Base-by-base conservation (phyloP, 2,797 vertebrate species). In the Enteromius radiatus region DNA sequence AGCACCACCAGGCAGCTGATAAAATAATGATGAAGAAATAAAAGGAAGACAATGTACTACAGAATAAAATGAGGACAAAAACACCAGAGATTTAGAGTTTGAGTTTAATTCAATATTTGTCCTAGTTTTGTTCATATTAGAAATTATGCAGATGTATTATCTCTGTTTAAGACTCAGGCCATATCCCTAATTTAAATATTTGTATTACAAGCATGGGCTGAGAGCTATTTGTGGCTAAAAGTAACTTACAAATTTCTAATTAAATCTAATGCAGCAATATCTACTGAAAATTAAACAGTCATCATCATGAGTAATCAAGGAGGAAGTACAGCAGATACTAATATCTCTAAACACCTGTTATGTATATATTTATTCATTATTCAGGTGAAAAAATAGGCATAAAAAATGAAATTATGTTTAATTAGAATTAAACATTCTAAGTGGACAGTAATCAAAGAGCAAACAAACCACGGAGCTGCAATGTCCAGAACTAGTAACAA, bases 21-120 rank as follows among this genome's bases (percentile, higher is more conserved):
- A 28, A 82, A 85, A 82, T 21, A 82, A 78, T 74, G 17, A 82
- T 74, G 69, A 67, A 77, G 45, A 26, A 67, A 31, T 36, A 67
- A 82, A 71, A 73, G 56, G 43, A 71, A 78, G 7, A 61, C 28
- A 7, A 49, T 65, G 69, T 43, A 80, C 43, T 33, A 52, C 12
- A 61, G 5, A 63, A 61, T 65, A 36, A 78, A 71, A 54, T 17
- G 14, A 81, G 45, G 73, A 33, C 56, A 65, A 33, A 43, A 54
- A 41, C 43, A 17, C 33, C 23, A 23, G 61, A 80, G 23, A 59
- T 73, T 43, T 81, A 33, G 5, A 73, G 21, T n/a, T 36, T 47
- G 68, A 80, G 41, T 6, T 59, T 38, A n/a, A 59, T 59, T 59
- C 4, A 10, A 33, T 15, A 15, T 49, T 73, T 45, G 43, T 26